phyloP scores from a whole-genome alignment of 2,113 vertebrate species.

The Emydocephalus ijimae region DNA sequence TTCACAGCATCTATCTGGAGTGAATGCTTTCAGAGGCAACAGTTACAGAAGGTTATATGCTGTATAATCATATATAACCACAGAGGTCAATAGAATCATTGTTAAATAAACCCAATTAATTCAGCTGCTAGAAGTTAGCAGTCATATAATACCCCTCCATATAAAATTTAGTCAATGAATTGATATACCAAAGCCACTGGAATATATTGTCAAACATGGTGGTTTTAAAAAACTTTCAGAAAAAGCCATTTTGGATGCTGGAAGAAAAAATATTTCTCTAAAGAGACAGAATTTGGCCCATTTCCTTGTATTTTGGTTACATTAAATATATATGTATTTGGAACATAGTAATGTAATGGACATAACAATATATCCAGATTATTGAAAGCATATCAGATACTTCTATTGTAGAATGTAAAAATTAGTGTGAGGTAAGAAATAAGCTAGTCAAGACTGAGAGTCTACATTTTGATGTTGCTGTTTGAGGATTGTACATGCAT shows the following conservation, averaged over 20 bases:
- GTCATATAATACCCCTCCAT: background rate
- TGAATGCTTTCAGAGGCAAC: background rate
- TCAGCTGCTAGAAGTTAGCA: background rate
- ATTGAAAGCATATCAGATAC: slow-evolving; percentile 40
- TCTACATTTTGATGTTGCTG: slow-evolving; percentile 13
- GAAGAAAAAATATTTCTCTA: slow-evolving; percentile 26
- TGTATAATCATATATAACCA: background rate
- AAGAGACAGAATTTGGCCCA: slow-evolving; percentile 36
- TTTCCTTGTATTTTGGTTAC: slow-evolving; percentile 23
- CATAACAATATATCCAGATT: slow-evolving; percentile 58
- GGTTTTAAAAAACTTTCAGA: background rate
- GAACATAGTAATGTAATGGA: slow-evolving; percentile 38
- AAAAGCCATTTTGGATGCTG: slow-evolving; percentile 23
- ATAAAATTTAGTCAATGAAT: background rate
- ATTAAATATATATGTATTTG: slow-evolving; percentile 36
- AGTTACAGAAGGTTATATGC: background rate
- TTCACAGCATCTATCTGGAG: background rate
- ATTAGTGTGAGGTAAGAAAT: slow-evolving; percentile 41
- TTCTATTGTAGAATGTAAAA: slow-evolving; percentile 62
- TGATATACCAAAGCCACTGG: background rate
- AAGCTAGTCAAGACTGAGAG: slow-evolving; percentile 32
- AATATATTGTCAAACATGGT: background rate
- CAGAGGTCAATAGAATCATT: background rate
- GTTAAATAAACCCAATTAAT: background rate
- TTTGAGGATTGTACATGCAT: slow-evolving; percentile 5